Evolutionary conservation across 2,888 invertebrate species (phyloP), one percentile per base, ranked within the genome.

Genomic region (Latrodectus hesperus): DNA sequence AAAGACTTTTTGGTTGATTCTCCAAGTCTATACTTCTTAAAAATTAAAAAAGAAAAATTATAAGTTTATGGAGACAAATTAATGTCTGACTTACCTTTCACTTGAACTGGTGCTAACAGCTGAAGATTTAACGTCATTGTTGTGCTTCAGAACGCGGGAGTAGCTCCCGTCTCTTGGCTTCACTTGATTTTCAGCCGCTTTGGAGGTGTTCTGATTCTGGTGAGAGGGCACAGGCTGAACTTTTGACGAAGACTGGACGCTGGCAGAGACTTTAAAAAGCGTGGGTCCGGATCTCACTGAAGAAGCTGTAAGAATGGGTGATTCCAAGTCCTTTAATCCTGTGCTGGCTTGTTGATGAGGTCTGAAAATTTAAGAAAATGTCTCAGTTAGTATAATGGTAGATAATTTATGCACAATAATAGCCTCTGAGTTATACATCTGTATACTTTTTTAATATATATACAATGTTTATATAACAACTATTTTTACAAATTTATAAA

Each of bases 261-360:
- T 86, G 8, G 85, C 75, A 2, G 85, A 86, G 1, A 77, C 86
- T 38, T 76, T 82, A 17, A 87, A 77, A 5, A 67, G n/a, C 68
- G 26, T 77, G 0, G 86, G 77, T 10, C 51, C 53, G 0, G 77
- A 81, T 38, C 38, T 38, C 17, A 64, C n/a, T 5, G 85, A 70
- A 14, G 78, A 53, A 9, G 84, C 84, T 9, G 86, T 87, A 38
- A 87, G 38, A 16, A 87, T 87, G 10, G 86, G 81, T 53, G 86
- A 81, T 49, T 81, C 75, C 2, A 81, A 52, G 38, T 73, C 76
- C 17, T 82, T 80, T 17, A 81, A 72, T 14, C 72, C 79, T 8
- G 71, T 52, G 53, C 75, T 81, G 38, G 38, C 38, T 38, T 38
- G 38, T 3, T 38, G 38, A 38, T 38, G 38, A 3, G 38, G 38